These are phyloP conservation scores for Neomonachus schauinslandi DNA, from an alignment of 2,113 vertebrate species.

Conservation along the genomic window DNA sequence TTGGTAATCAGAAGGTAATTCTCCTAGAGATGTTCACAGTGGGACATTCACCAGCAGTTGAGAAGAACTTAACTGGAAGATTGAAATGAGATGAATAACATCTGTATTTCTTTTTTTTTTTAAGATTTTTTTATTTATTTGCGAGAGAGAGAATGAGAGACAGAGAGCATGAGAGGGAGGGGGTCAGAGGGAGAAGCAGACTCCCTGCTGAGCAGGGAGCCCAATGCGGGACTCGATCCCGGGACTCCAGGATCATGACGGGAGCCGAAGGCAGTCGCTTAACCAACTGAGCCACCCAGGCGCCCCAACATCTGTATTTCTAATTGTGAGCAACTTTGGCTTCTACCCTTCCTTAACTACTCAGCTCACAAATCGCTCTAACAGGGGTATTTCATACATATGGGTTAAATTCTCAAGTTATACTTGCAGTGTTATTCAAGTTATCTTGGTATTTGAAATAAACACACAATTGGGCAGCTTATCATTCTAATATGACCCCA, in stretches of 20 bases:
- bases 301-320: not conserved
- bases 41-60: not conserved
- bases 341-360: conserved; percentile 7
- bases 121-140: too few relatives aligned
- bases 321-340: not conserved
- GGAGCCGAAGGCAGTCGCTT: too few relatives aligned
- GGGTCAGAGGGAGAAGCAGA: too few relatives aligned
- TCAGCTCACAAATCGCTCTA: not conserved
- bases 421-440: not conserved
- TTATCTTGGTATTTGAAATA: not conserved
- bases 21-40: not conserved
- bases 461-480: not conserved
- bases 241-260: too few relatives aligned
- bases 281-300: too few relatives aligned
- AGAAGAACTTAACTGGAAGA: not conserved
- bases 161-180: too few relatives aligned
- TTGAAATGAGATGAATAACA: not conserved
- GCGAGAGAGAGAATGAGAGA: too few relatives aligned
- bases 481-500: not conserved
- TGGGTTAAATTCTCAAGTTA: not conserved
- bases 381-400: not conserved
- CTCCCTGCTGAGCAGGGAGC: too few relatives aligned
- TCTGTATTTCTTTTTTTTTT: not conserved
- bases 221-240: too few relatives aligned
- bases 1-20: conserved; percentile 11